A percentile compares a stretch with the other conserved stretches of the same genome.
These are phyloP conservation scores for Malacoraja senta DNA, from an alignment of 2,797 vertebrate species.

Conservation along the genomic window DNA sequence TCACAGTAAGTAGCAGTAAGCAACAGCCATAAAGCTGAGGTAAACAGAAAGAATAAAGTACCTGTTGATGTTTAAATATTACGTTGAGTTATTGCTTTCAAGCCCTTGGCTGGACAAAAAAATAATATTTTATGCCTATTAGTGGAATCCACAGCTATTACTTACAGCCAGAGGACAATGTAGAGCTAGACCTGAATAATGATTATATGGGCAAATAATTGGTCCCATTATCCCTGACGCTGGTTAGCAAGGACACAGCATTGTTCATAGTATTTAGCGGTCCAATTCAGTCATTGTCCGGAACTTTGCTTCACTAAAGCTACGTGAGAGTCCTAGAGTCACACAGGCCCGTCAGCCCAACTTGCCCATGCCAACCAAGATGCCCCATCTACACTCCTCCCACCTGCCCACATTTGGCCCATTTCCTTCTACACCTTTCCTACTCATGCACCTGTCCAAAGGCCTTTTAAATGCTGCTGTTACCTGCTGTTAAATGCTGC, in stretches of 20 bases:
- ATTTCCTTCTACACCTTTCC: too few relatives aligned
- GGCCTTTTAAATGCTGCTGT: too few relatives aligned
- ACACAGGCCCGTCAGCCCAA: too few relatives aligned
- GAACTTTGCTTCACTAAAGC: background rate
- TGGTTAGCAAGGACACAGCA: background rate
- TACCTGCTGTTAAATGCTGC: too few relatives aligned
- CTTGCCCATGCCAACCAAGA: too few relatives aligned
- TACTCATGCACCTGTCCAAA: too few relatives aligned
- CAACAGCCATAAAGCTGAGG: background rate
- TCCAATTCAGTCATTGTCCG: too few relatives aligned
- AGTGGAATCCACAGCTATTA: background rate
- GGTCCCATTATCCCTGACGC: too few relatives aligned
- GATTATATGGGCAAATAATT: background rate
- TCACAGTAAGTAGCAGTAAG: background rate
- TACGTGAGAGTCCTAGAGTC: background rate
- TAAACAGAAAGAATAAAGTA: background rate
- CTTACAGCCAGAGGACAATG: background rate
- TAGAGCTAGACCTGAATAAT: background rate
- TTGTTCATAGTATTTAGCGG: background rate
- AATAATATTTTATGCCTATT: background rate
- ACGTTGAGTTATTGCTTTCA: background rate
- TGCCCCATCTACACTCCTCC: too few relatives aligned
- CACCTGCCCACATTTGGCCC: too few relatives aligned
- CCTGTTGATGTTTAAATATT: conserved; percentile 7
- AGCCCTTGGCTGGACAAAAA: too few relatives aligned